A percentile compares a stretch with the other conserved stretches of the same genome.
These are phyloP conservation scores for Gandaritis pyraliata DNA, from an alignment of 2,888 invertebrate species.

Conservation along the genomic window DNA sequence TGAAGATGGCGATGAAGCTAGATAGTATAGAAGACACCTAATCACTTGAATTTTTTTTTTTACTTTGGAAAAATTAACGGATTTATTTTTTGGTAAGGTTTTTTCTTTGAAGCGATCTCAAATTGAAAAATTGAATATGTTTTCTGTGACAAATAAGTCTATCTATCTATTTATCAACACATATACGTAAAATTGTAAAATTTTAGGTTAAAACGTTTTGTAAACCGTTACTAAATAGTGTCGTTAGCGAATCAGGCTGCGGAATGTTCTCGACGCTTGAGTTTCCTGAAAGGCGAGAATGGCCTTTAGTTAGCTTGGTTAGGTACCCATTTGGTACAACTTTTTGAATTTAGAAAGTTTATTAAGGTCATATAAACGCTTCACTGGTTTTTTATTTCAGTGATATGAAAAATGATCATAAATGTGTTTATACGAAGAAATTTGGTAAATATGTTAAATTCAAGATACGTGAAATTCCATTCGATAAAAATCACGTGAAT, in stretches of 20 bases:
- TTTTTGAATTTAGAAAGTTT: conserved; percentile 34
- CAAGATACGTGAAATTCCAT: neutral
- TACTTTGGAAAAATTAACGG: too few relatives aligned
- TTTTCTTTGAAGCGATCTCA: too few relatives aligned
- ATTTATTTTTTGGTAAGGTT: too few relatives aligned
- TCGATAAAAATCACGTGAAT: too few relatives aligned
- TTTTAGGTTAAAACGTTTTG: neutral
- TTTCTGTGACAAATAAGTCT: too few relatives aligned
- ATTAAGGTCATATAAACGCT: conserved; percentile 31
- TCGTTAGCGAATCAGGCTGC: conserved; percentile 4
- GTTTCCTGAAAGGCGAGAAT: conserved; percentile 39
- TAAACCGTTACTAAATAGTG: neutral
- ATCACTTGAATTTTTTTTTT: too few relatives aligned
- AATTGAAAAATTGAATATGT: too few relatives aligned
- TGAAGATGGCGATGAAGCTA: too few relatives aligned
- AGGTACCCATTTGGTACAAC: conserved; percentile 30
- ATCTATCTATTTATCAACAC: too few relatives aligned
- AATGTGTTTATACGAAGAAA: neutral
- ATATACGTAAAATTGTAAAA: too few relatives aligned
- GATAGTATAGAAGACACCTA: too few relatives aligned
- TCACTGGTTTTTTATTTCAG: conserved; percentile 23
- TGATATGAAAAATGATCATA: conserved; percentile 21
- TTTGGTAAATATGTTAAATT: neutral
- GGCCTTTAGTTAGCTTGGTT: conserved; percentile 30
- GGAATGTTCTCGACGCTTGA: conserved; percentile 35